Conservation (phyloP, 2,113 vertebrate genomes). For the Melanostigma gelatinosum region DNA sequence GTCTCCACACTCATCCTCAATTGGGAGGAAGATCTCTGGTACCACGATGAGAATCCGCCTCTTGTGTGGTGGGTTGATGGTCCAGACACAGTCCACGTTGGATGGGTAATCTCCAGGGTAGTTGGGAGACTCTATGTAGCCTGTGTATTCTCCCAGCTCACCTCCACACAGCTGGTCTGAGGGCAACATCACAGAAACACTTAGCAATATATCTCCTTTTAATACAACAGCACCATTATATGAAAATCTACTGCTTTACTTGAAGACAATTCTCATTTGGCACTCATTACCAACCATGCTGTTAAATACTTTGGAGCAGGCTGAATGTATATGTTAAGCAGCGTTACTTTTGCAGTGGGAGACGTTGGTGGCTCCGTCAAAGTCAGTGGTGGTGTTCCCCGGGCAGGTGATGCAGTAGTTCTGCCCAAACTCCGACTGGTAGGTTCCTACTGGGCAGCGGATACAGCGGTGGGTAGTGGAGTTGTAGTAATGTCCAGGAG, state of each 20-base stretch:
- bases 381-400: constrained; percentile 96
- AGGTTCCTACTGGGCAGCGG: constrained; percentile 91
- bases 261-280: background rate
- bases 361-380: constrained; percentile 93
- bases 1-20: constrained; percentile 96
- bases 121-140: constrained; percentile 98
- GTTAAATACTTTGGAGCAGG: background rate
- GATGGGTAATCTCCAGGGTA: constrained; percentile 97
- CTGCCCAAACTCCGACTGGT: constrained; percentile 94
- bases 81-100: constrained; percentile 95
- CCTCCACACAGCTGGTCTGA: constrained; percentile 93
- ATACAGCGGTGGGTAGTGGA: constrained; percentile 94
- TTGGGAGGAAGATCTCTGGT: constrained; percentile 97
- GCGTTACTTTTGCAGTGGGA: constrained; percentile 95
- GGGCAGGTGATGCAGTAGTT: constrained; percentile 96
- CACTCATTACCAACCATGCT: background rate
- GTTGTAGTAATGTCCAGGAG: constrained; percentile 96
- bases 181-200: background rate
- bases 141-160: constrained; percentile 94
- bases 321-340: background rate
- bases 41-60: constrained; percentile 97
- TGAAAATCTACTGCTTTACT: background rate
- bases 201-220: background rate
- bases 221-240: background rate
- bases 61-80: constrained; percentile 96